Percentiles rank a stretch among this genome's conserved stretches.
phyloP scores from a whole-genome alignment of 2,113 vertebrate genomes.

The Cinclus mexicanus region DNA sequence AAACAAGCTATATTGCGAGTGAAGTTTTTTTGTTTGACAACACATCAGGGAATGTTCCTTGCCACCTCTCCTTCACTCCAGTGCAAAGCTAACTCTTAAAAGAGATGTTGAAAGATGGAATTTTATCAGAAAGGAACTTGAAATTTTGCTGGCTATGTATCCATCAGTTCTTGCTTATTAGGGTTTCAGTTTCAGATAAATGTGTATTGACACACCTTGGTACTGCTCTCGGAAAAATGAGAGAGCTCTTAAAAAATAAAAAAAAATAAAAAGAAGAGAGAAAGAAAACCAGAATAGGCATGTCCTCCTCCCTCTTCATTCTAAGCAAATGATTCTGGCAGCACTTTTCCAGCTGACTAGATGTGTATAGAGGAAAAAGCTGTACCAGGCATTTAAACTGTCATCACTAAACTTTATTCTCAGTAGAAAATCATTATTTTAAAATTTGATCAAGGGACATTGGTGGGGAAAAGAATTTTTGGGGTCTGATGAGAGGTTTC shows the following conservation, averaged over 20 bases:
- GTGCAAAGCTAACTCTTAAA: background rate
- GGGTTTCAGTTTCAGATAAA: background rate
- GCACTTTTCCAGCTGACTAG: background rate
- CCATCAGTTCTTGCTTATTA: background rate
- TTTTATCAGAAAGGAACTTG: slow-evolving; percentile 10
- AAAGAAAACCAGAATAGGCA: background rate
- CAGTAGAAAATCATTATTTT: background rate
- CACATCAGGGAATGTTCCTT: background rate
- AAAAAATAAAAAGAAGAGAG: background rate
- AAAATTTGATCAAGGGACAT: background rate
- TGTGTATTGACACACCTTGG: slow-evolving; percentile 11
- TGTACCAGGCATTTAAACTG: background rate
- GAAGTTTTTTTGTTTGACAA: background rate
- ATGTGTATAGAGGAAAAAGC: background rate
- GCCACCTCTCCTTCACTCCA: background rate
- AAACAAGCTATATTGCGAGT: background rate
- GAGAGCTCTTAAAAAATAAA: background rate
- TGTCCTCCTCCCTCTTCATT: background rate
- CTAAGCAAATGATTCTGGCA: background rate
- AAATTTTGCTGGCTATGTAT: background rate
- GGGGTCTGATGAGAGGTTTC: background rate
- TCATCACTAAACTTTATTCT: background rate
- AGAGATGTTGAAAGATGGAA: slow-evolving; percentile 11
- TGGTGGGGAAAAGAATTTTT: background rate
- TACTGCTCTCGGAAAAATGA: background rate